Base-by-base conservation (phyloP, 2,797 vertebrate genomes). In the Spinibarbus caldwelli region DNA sequence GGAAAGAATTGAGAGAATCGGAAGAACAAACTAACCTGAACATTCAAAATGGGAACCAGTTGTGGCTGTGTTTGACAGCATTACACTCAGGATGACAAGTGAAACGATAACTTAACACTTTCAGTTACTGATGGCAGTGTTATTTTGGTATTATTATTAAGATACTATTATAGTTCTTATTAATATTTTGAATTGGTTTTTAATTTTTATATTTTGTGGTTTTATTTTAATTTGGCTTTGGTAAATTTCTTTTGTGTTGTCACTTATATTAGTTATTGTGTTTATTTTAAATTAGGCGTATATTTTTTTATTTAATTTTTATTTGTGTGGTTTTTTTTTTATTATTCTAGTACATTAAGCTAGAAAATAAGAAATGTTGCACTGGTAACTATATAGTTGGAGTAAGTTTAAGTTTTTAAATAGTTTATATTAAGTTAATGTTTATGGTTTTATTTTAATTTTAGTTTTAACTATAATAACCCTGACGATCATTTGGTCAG, bases 11-110 rank as follows among this genome's bases (percentile, higher is more conserved):
- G 23, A 34, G 81, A 64, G 11, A 31, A 82, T 59, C 26, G 36
- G 41, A 72, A 82, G 68, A 12, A 73, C 59, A 47, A 31, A 64
- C 29, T 17, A 64, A 64, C 62, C 14, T 64, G 29, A 64, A 64
- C 67, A 4, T 54, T 59, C 67, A n/a, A 70, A 70, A 54, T 41
- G 47, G 57, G 49, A 71, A 29, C n/a, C 52, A 17, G 68, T n/a
- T 45, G 26, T 75, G 17, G 26, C 26, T 31, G 6, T 0, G 12
- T 73, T 62, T 72, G 26, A 29, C 17, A 72, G 38, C 41, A 45
- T 57, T 71, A 81, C 43, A 49, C 17, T 75, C 43, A 73, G 15
- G 6, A 52, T 29, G n/a, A 47, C 43, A 73, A 23, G 8, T 34
- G 47, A 71, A 71, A 71, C 15, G 49, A 82, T 6, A 41, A 41